These are phyloP conservation scores for Esox masquinongy DNA, from an alignment of 2,797 vertebrate genomes.

Conservation along the genomic window DNA sequence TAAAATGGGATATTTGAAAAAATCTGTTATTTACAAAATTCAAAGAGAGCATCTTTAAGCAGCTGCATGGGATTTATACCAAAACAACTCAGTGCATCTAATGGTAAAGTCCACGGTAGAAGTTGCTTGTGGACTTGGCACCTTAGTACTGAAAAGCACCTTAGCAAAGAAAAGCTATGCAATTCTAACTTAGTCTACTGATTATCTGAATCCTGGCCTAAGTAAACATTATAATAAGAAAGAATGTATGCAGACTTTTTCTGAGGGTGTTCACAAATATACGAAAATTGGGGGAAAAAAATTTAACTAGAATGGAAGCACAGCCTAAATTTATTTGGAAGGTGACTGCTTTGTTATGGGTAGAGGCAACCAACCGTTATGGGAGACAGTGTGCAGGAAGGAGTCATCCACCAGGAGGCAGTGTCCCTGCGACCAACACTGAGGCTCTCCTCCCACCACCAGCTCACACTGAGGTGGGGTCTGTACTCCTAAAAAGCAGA, in stretches of 20 bases:
- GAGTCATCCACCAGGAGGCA: conserved; percentile 89
- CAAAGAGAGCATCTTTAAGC: too few species aligned
- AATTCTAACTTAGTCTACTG: not conserved
- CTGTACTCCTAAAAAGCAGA: conserved; percentile 75
- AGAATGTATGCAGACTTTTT: not conserved
- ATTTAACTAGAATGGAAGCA: not conserved
- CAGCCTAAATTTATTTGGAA: not conserved
- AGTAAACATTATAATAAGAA: not conserved
- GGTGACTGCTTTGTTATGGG: not conserved
- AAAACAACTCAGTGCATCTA: not conserved
- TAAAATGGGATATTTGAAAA: too few species aligned
- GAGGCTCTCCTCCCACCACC: conserved; percentile 88
- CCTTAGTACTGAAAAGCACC: not conserved
- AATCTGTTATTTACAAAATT: too few species aligned
- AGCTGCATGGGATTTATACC: too few species aligned
- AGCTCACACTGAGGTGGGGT: conserved; percentile 84
- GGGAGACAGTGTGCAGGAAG: conserved; percentile 85
- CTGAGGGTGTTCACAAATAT: not conserved
- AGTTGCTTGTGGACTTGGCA: not conserved
- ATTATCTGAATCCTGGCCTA: not conserved
- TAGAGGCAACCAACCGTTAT: conserved; percentile 75
- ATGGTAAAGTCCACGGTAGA: not conserved
- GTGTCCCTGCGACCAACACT: conserved; percentile 91
- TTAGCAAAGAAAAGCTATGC: not conserved
- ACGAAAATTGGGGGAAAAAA: too few species aligned